These are phyloP conservation scores for Ericerus pela DNA, from an alignment of 1,140 invertebrate genomes.

Conservation along the genomic window DNA sequence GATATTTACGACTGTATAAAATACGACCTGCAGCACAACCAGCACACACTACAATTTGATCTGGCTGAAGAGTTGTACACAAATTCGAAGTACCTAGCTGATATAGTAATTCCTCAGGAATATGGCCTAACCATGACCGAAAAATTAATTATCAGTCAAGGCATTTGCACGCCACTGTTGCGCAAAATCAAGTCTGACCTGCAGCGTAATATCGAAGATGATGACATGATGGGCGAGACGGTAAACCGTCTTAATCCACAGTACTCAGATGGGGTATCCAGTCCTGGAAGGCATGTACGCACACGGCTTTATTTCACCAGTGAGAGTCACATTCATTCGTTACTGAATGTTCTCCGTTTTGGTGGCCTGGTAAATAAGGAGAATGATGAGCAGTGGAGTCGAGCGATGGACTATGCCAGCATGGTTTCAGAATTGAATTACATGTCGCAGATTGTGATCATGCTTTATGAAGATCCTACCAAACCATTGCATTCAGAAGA, in stretches of 20 bases:
- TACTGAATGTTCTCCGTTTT: conserved; percentile 87
- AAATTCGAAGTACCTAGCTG: conserved; percentile 87
- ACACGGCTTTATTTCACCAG: conserved; percentile 97
- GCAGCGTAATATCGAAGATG: conserved; percentile 69
- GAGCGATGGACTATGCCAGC: conserved; percentile 95
- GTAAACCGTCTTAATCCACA: conserved; percentile 91
- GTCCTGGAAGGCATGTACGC: conserved; percentile 90
- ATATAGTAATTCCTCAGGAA: conserved; percentile 98
- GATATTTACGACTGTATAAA: conserved; percentile 99
- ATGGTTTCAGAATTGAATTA: conserved; percentile 98
- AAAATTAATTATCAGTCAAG: conserved; percentile 92
- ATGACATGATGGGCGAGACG: conserved; percentile 49
- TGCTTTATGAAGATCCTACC: conserved; percentile 98
- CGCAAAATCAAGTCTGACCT: conserved; percentile 93
- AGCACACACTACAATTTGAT: conserved; percentile 84
- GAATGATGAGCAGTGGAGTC: conserved; percentile 92
- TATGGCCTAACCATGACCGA: conserved; percentile 92
- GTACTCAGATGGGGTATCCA: conserved; percentile 95
- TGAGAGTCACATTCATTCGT: conserved; percentile 96
- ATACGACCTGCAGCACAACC: conserved; percentile 97
- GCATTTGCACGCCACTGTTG: conserved; percentile 89
- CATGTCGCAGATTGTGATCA: conserved; percentile 97
- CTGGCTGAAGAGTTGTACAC: conserved; percentile 89
- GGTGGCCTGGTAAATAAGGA: conserved; percentile 75
- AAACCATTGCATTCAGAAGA: conserved; percentile 82